A percentile compares a stretch with the other conserved stretches of the same genome.
phyloP scores from a whole-genome alignment of 2,888 invertebrate genomes.

The Apoda limacodes region DNA sequence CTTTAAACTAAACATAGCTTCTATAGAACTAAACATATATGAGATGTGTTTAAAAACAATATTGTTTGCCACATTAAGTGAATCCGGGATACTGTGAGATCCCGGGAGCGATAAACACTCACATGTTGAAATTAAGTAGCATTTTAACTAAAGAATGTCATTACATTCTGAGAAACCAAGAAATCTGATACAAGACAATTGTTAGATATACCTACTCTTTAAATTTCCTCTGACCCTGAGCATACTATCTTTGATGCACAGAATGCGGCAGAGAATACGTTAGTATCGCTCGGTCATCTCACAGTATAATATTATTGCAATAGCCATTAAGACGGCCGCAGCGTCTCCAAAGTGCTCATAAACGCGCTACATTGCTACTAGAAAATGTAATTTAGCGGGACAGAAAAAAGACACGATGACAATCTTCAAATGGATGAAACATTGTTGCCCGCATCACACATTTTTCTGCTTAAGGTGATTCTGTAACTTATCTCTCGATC shows the following conservation, averaged over 20 bases:
- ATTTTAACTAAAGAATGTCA: no score
- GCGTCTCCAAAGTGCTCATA: conserved; percentile 65
- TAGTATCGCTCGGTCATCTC: conserved; percentile 57
- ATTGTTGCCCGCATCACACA: conserved; percentile 42
- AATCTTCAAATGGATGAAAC: conserved; percentile 57
- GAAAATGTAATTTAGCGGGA: conserved; percentile 67
- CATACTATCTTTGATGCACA: conserved; percentile 45
- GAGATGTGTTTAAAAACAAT: no score
- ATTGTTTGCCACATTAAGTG: no score
- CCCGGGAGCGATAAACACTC: no score
- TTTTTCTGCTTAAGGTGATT: conserved; percentile 58
- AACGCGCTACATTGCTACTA: conserved; percentile 64
- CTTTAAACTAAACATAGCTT: no score
- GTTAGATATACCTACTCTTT: conserved; percentile 36
- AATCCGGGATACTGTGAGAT: no score
- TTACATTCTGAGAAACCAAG: conserved; percentile 54
- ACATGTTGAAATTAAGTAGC: no score
- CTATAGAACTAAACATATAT: no score
- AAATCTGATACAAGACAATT: conserved; percentile 44
- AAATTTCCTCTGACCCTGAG: conserved; percentile 59
- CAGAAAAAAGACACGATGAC: conserved; percentile 58
- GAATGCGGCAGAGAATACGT: conserved; percentile 55
- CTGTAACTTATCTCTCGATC: conserved; percentile 54
- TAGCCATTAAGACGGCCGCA: conserved; percentile 61
- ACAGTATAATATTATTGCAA: conserved; percentile 64